These are phyloP conservation scores for Drosophila nebulosa DNA, from an alignment of 1,140 invertebrate genomes.

Conservation along the genomic window DNA sequence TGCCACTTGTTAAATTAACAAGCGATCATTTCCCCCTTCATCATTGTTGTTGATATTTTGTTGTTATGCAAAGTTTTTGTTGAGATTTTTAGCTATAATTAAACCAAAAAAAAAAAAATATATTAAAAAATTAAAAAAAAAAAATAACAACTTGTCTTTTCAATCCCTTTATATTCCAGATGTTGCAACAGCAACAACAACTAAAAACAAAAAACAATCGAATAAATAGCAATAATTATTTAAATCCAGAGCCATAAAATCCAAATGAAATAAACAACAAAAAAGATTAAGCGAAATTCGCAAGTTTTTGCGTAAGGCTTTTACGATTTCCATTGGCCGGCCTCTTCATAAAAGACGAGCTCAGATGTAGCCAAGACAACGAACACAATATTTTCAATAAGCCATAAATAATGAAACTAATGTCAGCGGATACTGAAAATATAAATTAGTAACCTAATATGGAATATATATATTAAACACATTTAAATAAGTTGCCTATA, in stretches of 20 bases:
- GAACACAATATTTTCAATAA: background rate
- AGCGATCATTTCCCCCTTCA: conserved; percentile 19
- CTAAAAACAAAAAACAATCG: background rate
- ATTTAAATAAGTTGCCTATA: background rate
- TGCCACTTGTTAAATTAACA: conserved; percentile 66
- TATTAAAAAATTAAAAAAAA: conserved; percentile 42
- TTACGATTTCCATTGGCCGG: background rate
- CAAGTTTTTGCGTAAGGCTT: conserved; percentile 14
- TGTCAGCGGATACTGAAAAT: background rate
- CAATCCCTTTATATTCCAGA: conserved; percentile 12
- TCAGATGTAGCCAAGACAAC: background rate
- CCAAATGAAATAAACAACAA: background rate
- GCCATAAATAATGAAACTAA: conserved; percentile 18
- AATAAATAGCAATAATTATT: conserved; percentile 1
- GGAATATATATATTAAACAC: background rate
- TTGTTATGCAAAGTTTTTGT: conserved; percentile 76
- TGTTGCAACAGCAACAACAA: conserved; percentile 2
- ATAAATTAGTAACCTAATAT: background rate
- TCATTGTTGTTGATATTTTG: conserved; percentile 68
- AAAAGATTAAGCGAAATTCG: conserved; percentile 3
- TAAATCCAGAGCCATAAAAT: conserved; percentile 21
- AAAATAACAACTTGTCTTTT: conserved; percentile 24
- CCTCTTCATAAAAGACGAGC: conserved; percentile 17
- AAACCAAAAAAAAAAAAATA: conserved; percentile 53
- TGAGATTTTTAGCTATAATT: conserved; percentile 62